Conservation (phyloP, 1,140 invertebrate species). For the Temnothorax curvispinosus region DNA sequence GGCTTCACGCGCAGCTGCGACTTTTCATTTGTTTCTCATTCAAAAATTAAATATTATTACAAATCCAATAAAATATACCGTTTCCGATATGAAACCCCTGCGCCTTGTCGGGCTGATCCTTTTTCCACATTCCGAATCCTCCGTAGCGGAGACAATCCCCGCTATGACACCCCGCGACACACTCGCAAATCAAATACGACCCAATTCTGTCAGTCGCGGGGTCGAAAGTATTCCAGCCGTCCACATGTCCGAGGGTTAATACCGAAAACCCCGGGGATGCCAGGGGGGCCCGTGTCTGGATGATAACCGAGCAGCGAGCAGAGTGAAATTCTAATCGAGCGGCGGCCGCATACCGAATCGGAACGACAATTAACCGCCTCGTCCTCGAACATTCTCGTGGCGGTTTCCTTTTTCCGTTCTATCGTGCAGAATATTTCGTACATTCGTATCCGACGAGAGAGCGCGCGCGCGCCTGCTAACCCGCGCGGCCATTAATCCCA, state of each 20-base stretch:
- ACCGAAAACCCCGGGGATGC: conserved; percentile 38
- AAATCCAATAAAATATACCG: conserved; percentile 54
- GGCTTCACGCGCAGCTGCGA: conserved; percentile 25
- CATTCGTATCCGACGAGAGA: neutral
- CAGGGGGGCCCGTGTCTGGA: conserved; percentile 13
- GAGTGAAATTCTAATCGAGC: conserved; percentile 60
- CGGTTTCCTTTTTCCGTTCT: neutral
- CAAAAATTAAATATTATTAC: conserved; percentile 59
- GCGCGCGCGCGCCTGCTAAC: neutral
- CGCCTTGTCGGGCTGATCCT: conserved; percentile 17
- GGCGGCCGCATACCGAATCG: conserved; percentile 57
- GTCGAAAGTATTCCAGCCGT: conserved; percentile 43
- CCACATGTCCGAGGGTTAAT: conserved; percentile 43
- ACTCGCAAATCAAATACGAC: conserved; percentile 61
- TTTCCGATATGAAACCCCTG: conserved; percentile 47
- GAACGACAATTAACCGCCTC: conserved; percentile 60
- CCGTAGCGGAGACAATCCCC: neutral
- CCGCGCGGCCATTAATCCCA: conserved; percentile 66
- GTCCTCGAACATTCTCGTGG: conserved; percentile 18
- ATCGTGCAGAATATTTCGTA: conserved; percentile 61
- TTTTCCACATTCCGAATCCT: conserved; percentile 32
- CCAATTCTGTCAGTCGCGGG: conserved; percentile 53
- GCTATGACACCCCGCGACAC: conserved; percentile 23
- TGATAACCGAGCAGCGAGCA: conserved; percentile 18
- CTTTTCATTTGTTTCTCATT: conserved; percentile 55